Percentiles rank a stretch among this genome's conserved stretches.
These are phyloP conservation scores for Brachypteracias leptosomus DNA, from an alignment of 2,113 vertebrate genomes.

Conservation along the genomic window DNA sequence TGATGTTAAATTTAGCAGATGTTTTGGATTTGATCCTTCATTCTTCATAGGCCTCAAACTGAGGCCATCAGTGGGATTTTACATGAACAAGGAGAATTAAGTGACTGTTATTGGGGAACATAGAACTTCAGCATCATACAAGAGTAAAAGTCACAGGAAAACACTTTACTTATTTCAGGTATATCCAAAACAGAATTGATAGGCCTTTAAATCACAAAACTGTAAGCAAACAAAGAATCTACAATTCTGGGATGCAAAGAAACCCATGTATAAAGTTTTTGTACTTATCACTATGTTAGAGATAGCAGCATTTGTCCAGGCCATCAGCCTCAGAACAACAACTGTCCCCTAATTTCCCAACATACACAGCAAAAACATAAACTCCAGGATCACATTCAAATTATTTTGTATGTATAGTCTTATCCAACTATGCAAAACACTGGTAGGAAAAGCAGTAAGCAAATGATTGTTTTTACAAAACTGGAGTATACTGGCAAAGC, in stretches of 20 bases:
- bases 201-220: neutral
- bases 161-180: neutral
- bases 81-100: neutral
- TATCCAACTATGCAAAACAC: neutral
- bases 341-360: neutral
- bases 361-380: neutral
- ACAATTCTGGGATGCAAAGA: neutral
- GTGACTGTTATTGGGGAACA: neutral
- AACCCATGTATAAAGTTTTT: neutral
- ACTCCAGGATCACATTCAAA: neutral
- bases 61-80: neutral
- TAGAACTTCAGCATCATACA: neutral
- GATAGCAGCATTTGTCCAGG: neutral
- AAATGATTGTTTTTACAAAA: neutral
- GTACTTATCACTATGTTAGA: neutral
- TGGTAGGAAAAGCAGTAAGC: neutral
- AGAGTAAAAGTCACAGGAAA: neutral
- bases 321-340: rapidly evolving
- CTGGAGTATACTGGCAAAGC: neutral
- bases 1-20: conserved; percentile 51
- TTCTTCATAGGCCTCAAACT: neutral
- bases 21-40: conserved; percentile 17
- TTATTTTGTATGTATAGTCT: neutral
- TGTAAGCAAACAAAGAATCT: neutral
- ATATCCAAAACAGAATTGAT: neutral